Base-by-base conservation (phyloP, 2,888 invertebrate genomes). In the Melieria picta region DNA sequence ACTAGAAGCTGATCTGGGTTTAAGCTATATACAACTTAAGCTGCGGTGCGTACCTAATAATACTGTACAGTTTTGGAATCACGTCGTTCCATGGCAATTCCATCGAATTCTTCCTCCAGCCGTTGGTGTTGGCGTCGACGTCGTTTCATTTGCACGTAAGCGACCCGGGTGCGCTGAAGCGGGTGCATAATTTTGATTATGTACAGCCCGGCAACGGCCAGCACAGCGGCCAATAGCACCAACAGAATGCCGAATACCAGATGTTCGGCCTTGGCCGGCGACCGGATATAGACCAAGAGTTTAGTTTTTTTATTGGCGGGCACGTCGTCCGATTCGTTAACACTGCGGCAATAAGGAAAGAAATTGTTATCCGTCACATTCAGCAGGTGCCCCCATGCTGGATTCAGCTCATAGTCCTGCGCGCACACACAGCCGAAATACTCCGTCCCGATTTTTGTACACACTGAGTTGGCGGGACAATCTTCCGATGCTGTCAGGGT, bases 81-180 rank as follows among this genome's bases (percentile, higher is more conserved):
- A 1, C 65, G 50, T 43, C 65, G 52, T 16, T 42, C 42, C 65
- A 65, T 65, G n/a, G 55, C n/a, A 11, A 65, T 45, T 5, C 65
- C 65, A 42, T 65, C 65, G 5, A 52, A 16, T 45, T 65, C 65
- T 45, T 65, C 65, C n/a, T 42, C 42, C 55, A 65, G 55, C n/a
- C 42, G 11, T 3, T n/a, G 10, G 9, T 52, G 65, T n/a, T 65
- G 50, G 7, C 55, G 48, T 30, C 45, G 30, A n/a, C 65, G 43
- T 30, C 65, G 50, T 30, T 55, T 65, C n/a, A 65, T 30, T 42
- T 55, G 48, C 1, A 52, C 52, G 6, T 65, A 65, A 11, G 52
- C 64, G 4, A 52, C 43, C 55, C 55, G 50, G 30, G 65, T 65
- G 13, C 65, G 30, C 52, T 65, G 52, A 5, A 65, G 52, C 7